These are phyloP conservation scores for Litocranius walleri DNA, from an alignment of 2,113 vertebrate genomes.

Conservation along the genomic window DNA sequence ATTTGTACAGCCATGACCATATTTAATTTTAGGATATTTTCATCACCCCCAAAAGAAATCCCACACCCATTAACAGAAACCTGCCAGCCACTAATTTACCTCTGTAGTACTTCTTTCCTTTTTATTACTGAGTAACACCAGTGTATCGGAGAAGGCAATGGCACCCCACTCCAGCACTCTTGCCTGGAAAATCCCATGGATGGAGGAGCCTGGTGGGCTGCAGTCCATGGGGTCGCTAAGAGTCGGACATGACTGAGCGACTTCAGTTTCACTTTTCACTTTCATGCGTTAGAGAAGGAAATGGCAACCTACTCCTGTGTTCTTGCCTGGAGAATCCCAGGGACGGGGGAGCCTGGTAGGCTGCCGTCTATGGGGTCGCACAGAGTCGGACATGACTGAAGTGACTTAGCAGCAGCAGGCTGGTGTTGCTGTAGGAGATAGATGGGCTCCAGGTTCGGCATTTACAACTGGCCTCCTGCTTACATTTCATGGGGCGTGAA, in stretches of 20 bases:
- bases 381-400: no score
- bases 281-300: no score
- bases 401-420: background rate
- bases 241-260: fast-evolving
- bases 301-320: no score
- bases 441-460: background rate
- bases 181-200: no score
- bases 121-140: background rate
- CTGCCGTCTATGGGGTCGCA: no score
- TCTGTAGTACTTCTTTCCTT: background rate
- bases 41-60: background rate
- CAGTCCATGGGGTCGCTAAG: no score
- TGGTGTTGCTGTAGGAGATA: background rate
- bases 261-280: no score
- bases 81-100: background rate
- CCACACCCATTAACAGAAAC: background rate
- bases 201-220: fast-evolving
- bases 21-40: slow-evolving; percentile 25
- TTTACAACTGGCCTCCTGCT: background rate
- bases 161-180: no score
- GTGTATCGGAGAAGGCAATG: background rate
- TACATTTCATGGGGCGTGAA: background rate
- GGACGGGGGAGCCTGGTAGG: no score
- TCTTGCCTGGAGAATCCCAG: no score
- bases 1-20: background rate